These are phyloP conservation scores for Characodon lateralis DNA, from an alignment of 2,797 vertebrate genomes.

Conservation along the genomic window DNA sequence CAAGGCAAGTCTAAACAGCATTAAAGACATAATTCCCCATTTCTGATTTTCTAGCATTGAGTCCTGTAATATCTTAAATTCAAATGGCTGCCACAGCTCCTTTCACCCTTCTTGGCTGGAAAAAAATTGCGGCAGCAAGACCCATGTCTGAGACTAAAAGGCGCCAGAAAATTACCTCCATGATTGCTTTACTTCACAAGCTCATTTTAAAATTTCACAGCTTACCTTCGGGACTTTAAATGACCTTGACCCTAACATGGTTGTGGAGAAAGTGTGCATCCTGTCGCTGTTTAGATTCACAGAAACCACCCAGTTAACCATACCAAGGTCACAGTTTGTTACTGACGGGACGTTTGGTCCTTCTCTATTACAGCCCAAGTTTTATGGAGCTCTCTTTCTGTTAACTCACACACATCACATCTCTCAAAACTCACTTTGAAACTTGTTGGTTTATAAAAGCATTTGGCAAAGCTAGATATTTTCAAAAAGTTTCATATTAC, in stretches of 20 bases:
- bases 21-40: no score
- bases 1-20: not conserved
- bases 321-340: not conserved
- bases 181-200: not conserved
- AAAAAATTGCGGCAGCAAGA: not conserved
- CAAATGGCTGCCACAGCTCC: not conserved
- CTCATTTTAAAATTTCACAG: not conserved
- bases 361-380: not conserved
- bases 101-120: not conserved
- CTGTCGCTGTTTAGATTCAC: constrained; percentile 1
- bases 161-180: not conserved
- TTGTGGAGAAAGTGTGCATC: not conserved
- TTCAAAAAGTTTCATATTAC: not conserved
- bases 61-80: not conserved
- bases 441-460: not conserved
- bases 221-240: not conserved
- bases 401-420: not conserved
- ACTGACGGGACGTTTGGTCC: not conserved
- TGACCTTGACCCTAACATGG: not conserved
- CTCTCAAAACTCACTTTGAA: not conserved
- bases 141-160: not conserved
- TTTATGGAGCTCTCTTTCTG: not conserved
- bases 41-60: no score
- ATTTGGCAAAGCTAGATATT: not conserved
- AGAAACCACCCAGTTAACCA: not conserved